A percentile compares a stretch with the other conserved stretches of the same genome.
These are phyloP conservation scores for Oenanthe oenanthe DNA, from an alignment of 2,113 vertebrate species.

Conservation along the genomic window DNA sequence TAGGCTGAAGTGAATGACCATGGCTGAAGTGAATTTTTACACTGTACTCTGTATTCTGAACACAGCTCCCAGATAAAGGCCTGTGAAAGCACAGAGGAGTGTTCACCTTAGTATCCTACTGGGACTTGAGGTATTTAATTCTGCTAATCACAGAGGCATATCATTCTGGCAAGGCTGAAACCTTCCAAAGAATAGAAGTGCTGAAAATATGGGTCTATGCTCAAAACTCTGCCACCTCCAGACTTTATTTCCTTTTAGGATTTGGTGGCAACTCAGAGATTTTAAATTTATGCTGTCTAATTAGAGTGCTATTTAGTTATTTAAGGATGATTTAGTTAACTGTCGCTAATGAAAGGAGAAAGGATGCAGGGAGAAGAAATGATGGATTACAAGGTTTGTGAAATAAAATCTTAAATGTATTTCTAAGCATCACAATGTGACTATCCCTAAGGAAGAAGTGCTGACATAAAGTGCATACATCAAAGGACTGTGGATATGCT, in stretches of 20 bases:
- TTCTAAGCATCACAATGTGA: not conserved
- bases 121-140: not conserved
- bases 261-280: not conserved
- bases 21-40: not conserved
- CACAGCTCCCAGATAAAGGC: not conserved
- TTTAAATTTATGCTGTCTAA: not conserved
- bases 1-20: rapidly evolving
- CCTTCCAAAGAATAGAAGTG: not conserved
- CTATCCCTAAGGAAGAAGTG: not conserved
- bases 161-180: not conserved
- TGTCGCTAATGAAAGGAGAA: not conserved
- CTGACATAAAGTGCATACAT: not conserved
- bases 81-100: not conserved
- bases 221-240: not conserved
- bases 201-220: not conserved
- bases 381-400: not conserved
- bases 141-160: not conserved
- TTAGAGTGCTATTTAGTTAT: not conserved
- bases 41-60: not conserved
- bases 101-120: not conserved
- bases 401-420: not conserved
- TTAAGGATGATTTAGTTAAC: not conserved
- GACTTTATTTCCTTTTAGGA: not conserved
- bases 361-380: not conserved
- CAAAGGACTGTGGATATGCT: not conserved